Percentiles rank a stretch among this genome's conserved stretches.
Conservation (phyloP, 2,888 invertebrate genomes). For the Seira ritae region DNA sequence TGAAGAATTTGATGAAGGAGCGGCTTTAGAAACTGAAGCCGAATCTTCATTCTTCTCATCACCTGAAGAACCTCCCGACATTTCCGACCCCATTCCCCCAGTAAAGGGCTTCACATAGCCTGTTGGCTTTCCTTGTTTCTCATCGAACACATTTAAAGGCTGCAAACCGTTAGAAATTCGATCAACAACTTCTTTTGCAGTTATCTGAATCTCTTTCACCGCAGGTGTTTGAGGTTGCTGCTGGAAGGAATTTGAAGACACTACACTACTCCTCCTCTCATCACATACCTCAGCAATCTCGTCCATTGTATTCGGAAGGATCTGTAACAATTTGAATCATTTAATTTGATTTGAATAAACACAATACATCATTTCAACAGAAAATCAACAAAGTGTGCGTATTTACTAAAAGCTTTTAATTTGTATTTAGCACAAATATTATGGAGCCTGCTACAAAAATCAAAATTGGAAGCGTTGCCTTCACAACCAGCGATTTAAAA, state of each 20-base stretch:
- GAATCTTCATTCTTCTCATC: constrained; percentile 50
- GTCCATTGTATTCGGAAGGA: constrained; percentile 16
- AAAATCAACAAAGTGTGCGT: no score
- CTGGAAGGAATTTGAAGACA: background rate
- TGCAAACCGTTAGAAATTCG: constrained; percentile 54
- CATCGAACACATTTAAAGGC: constrained; percentile 32
- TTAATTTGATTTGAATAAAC: no score
- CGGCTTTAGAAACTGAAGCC: background rate
- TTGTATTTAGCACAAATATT: no score
- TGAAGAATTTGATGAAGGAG: constrained; percentile 6
- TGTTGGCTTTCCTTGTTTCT: constrained; percentile 50
- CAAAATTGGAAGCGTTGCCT: no score
- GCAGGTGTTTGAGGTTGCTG: constrained; percentile 1
- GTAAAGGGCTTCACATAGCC: constrained; percentile 57
- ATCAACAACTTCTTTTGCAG: constrained; percentile 72
- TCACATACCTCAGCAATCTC: constrained; percentile 27
- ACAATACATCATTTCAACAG: no score
- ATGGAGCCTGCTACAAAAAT: no score
- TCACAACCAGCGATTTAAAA: no score
- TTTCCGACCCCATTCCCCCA: constrained; percentile 17
- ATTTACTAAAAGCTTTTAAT: no score
- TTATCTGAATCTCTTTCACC: constrained; percentile 70
- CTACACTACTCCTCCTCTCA: constrained; percentile 27
- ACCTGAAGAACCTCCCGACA: constrained; percentile 13
- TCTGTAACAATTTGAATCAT: no score